Conservation (phyloP, 1,140 invertebrate genomes). For the Dinoponera quadriceps region DNA sequence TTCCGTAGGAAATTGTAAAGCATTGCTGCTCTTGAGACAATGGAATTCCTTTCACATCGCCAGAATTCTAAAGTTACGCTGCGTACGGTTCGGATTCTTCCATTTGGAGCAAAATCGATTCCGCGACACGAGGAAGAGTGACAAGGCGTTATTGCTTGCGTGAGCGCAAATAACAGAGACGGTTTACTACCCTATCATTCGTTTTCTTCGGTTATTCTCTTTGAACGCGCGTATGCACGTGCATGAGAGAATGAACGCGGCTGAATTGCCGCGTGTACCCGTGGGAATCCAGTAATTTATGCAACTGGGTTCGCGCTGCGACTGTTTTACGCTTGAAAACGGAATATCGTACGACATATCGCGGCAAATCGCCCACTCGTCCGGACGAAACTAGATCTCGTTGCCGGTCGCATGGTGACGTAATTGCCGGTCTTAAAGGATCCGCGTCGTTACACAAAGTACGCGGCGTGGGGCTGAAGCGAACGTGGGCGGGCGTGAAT, state of each 20-base stretch:
- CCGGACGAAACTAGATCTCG: slow-evolving; percentile 29
- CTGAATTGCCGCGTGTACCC: slow-evolving; percentile 9
- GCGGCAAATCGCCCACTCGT: slow-evolving; percentile 2
- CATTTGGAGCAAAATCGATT: too few relatives aligned
- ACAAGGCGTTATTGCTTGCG: background rate
- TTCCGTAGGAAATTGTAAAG: too few relatives aligned
- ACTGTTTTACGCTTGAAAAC: background rate
- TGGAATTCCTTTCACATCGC: too few relatives aligned
- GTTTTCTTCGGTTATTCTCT: background rate
- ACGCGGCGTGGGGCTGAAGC: background rate
- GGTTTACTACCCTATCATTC: background rate
- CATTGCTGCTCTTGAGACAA: too few relatives aligned
- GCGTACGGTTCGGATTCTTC: too few relatives aligned
- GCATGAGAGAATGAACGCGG: background rate
- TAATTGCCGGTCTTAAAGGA: slow-evolving; percentile 37
- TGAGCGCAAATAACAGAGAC: background rate
- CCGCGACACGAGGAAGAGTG: background rate
- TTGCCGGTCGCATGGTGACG: background rate
- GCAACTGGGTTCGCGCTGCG: background rate
- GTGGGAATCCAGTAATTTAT: slow-evolving; percentile 39
- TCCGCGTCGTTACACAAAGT: slow-evolving; percentile 20
- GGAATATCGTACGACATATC: slow-evolving; percentile 9
- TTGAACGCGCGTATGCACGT: background rate
- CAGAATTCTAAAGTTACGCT: too few relatives aligned
- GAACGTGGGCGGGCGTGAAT: slow-evolving; percentile 28